These are phyloP conservation scores for Crotalus horridus DNA, from an alignment of 2,113 vertebrate species.

Conservation along the genomic window DNA sequence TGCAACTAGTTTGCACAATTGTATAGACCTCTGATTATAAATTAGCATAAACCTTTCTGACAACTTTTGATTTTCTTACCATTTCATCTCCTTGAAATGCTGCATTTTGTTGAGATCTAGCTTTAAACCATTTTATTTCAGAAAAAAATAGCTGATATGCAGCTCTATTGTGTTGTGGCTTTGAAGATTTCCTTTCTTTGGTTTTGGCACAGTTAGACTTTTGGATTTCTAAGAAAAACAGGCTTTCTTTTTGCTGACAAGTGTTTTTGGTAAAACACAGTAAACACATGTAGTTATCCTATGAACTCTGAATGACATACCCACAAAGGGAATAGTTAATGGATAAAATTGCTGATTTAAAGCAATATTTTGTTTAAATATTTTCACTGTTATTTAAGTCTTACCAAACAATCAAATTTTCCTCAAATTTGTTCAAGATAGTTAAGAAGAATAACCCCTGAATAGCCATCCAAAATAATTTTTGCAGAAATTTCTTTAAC, in stretches of 20 bases:
- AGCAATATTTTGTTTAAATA: conserved; percentile 7
- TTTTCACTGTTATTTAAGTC: conserved; percentile 5
- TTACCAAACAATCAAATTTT: neutral
- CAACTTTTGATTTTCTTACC: neutral
- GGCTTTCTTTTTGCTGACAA: conserved; percentile 50
- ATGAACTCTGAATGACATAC: conserved; percentile 56
- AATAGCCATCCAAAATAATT: neutral
- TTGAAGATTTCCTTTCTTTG: conserved; percentile 47
- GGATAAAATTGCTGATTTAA: conserved; percentile 39
- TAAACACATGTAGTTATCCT: conserved; percentile 32
- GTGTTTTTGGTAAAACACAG: conserved; percentile 38
- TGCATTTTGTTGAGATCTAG: conserved; percentile 46
- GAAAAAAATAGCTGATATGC: conserved; percentile 42
- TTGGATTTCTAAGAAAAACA: conserved; percentile 27
- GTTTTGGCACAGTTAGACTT: conserved; percentile 43
- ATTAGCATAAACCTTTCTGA: neutral
- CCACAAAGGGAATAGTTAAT: conserved; percentile 25
- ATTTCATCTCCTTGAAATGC: conserved; percentile 29
- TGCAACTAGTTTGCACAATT: neutral
- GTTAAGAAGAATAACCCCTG: neutral
- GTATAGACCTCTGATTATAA: neutral
- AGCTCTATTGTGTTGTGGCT: conserved; percentile 50
- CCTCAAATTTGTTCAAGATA: neutral
- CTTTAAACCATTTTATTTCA: conserved; percentile 28
- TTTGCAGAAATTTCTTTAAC: neutral